These are phyloP conservation scores for Cervus canadensis DNA, from an alignment of 2,113 vertebrate genomes.

Conservation along the genomic window DNA sequence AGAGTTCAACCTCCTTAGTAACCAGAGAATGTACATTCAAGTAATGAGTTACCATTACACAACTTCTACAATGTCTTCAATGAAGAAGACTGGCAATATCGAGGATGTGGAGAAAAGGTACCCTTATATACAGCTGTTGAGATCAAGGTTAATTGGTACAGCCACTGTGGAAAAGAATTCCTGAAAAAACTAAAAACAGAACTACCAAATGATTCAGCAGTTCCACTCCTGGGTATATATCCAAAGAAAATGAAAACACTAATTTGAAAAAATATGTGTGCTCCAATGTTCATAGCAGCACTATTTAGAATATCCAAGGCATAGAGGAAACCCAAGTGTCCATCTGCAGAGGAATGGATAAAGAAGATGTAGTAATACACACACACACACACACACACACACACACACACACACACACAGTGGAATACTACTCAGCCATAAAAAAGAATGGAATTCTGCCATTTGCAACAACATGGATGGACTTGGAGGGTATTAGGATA, in stretches of 20 bases:
- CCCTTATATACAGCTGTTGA: not conserved
- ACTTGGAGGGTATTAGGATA: not conserved
- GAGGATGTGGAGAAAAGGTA: not conserved
- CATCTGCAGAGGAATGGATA: not conserved
- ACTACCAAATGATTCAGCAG: not conserved
- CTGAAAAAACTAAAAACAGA: not conserved
- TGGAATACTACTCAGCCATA: not conserved
- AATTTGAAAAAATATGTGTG: not conserved
- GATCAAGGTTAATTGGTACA: not conserved
- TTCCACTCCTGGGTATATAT: not conserved
- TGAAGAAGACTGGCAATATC: not conserved
- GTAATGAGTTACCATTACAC: not conserved
- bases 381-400: no score
- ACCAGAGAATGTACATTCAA: not conserved
- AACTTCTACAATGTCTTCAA: not conserved
- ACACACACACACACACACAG: not conserved
- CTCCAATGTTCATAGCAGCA: not conserved
- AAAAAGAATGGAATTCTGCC: not conserved
- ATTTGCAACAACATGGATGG: not conserved
- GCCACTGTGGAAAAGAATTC: not conserved
- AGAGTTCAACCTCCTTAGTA: not conserved
- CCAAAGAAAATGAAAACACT: not conserved
- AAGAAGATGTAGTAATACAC: not conserved
- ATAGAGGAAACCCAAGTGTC: not conserved
- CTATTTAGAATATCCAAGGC: not conserved